These are phyloP conservation scores for Hemiscyllium ocellatum DNA, from an alignment of 2,113 vertebrate species.

Conservation along the genomic window DNA sequence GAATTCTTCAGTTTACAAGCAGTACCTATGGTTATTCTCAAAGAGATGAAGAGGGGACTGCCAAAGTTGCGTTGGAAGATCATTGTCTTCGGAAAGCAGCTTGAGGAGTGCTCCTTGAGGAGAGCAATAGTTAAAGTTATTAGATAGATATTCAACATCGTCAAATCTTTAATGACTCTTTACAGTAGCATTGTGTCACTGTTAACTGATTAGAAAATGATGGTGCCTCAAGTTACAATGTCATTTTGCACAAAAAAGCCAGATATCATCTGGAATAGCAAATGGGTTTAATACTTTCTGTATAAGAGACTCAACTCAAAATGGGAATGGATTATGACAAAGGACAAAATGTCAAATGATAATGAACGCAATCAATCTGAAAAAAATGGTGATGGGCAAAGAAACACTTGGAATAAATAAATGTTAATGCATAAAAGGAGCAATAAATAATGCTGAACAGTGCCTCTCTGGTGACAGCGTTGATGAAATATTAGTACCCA, in stretches of 20 bases:
- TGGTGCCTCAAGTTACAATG: conserved; percentile 3
- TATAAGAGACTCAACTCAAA: background rate
- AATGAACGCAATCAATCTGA: conserved; percentile 29
- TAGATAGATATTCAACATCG: background rate
- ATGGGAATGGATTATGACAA: background rate
- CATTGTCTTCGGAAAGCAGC: background rate
- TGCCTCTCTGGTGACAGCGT: background rate
- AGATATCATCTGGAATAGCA: conserved; percentile 20
- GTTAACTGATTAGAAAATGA: conserved; percentile 4
- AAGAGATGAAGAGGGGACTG: background rate
- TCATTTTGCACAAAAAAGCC: background rate
- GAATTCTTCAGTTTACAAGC: background rate
- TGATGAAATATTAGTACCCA: conserved; percentile 35
- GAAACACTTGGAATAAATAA: background rate
- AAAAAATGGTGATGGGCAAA: background rate
- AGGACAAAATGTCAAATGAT: conserved; percentile 14
- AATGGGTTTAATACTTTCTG: background rate
- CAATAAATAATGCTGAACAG: conserved; percentile 8
- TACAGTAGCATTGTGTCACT: background rate
- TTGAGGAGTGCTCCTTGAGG: background rate
- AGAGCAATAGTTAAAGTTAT: background rate
- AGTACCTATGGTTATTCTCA: background rate
- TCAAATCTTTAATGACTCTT: conserved; percentile 19
- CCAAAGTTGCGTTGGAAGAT: background rate
- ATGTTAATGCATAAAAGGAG: background rate